Base-by-base conservation (phyloP, 2,113 vertebrate genomes). In the Reinhardtius hippoglossoides region DNA sequence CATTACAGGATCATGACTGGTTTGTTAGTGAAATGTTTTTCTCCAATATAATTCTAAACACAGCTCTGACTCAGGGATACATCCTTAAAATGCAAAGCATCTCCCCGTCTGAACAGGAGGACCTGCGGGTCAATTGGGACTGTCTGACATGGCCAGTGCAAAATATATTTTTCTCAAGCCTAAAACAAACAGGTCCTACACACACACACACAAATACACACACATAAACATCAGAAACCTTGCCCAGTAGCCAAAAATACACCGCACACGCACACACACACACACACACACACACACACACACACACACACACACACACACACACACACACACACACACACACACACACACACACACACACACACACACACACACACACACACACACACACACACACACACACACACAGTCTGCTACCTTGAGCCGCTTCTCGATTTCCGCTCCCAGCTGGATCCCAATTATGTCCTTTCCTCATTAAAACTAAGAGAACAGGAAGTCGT, bases 401-500 rank as follows among this genome's bases (percentile, higher is more conserved):
- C 31, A n/a, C 0, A 3, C 23, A 21, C 40, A 9, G 44, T 50
- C 69, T 65, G 60, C 66, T 62, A 24, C 37, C 40, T 21, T 65
- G 23, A 40, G 8, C 24, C 15, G 4, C 68, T 66, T 42, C 16
- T 44, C 20, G 2, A 20, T 54, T 52, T 74, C 35, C 42, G 63
- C 83, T 48, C 57, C 65, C 80, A 65, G 75, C 86, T 90, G 79
- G 81, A 67, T 63, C 80, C 80, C 71, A 84, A 73, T 88, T 84
- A 71, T 66, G 59, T 79, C 68, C 48, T 31, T 27, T 52, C 72
- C 80, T 87, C 71, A 74, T 89, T 90, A 87, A 91, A 90, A 60
- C 57, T 20, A 56, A 20, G 44, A 56, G 69, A 75, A 77, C 88
- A 75, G 86, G 79, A 86, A 83, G 78, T 77, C 67, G 1, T 88